Conservation (phyloP, 2,797 vertebrate genomes). For the Oryzias sinensis region DNA sequence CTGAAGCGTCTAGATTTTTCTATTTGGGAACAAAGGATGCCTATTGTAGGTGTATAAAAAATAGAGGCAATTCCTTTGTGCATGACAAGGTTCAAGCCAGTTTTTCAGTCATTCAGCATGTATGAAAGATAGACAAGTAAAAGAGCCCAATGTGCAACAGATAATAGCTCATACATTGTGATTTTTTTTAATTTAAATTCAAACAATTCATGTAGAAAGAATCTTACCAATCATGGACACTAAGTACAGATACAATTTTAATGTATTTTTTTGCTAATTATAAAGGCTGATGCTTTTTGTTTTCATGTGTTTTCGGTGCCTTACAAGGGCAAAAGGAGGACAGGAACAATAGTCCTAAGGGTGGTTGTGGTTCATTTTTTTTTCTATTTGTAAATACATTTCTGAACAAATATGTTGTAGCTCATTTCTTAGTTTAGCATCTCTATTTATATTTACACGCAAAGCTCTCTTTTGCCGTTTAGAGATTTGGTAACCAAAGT, state of each 20-base stretch:
- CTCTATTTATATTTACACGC: too few species aligned
- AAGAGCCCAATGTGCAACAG: constrained; percentile 15
- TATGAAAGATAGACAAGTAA: constrained; percentile 20
- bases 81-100: constrained; percentile 72
- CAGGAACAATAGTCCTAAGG: too few species aligned
- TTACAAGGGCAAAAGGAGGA: too few species aligned
- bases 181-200: constrained; percentile 8
- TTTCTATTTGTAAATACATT: too few species aligned
- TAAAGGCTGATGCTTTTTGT: too few species aligned
- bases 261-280: not conserved
- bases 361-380: too few species aligned
- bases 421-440: too few species aligned
- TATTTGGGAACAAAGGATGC: constrained; percentile 74
- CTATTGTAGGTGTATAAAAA: constrained; percentile 71
- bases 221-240: not conserved
- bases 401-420: too few species aligned
- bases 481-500: too few species aligned
- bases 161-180: constrained; percentile 1
- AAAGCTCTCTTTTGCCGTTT: too few species aligned
- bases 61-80: constrained; percentile 54
- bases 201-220: not conserved
- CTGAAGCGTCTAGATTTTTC: constrained; percentile 74
- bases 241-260: not conserved
- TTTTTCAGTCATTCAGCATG: constrained; percentile 60
- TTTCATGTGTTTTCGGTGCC: too few species aligned